Conservation (phyloP, 2,797 vertebrate genomes). For the Halcyon smyrnensis region DNA sequence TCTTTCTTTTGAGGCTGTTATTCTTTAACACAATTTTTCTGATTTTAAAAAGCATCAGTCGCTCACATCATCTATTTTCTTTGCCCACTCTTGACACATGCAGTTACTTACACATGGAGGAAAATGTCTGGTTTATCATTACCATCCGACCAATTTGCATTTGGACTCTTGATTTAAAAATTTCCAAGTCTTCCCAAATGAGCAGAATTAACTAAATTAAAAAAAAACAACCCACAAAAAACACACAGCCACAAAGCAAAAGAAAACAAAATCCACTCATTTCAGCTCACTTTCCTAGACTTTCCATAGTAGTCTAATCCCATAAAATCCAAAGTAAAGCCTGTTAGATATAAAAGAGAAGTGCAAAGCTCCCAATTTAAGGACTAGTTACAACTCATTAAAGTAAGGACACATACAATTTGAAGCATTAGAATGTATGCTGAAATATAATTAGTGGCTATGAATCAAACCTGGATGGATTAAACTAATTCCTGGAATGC, state of each 20-base stretch:
- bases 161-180: not conserved
- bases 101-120: not conserved
- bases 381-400: conserved; percentile 76
- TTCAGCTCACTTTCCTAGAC: conserved; percentile 38
- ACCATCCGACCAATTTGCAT: not conserved
- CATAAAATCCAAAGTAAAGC: conserved; percentile 68
- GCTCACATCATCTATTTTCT: not conserved
- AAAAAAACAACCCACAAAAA: too few species aligned
- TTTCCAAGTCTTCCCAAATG: not conserved
- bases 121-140: not conserved
- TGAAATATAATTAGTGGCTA: conserved; percentile 76
- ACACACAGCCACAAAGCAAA: not conserved
- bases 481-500: conserved; percentile 76
- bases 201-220: not conserved
- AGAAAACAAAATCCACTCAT: not conserved
- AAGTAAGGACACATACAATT: conserved; percentile 73
- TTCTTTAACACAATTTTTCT: not conserved
- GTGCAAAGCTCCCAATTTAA: conserved; percentile 69
- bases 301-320: conserved; percentile 63
- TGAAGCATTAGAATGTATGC: conserved; percentile 70
- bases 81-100: not conserved
- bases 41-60: not conserved
- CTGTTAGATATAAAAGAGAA: conserved; percentile 68
- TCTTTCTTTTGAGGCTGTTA: not conserved
- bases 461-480: conserved; percentile 74